These are phyloP conservation scores for Yponomeuta evonymella DNA, from an alignment of 2,888 invertebrate genomes.

Conservation along the genomic window DNA sequence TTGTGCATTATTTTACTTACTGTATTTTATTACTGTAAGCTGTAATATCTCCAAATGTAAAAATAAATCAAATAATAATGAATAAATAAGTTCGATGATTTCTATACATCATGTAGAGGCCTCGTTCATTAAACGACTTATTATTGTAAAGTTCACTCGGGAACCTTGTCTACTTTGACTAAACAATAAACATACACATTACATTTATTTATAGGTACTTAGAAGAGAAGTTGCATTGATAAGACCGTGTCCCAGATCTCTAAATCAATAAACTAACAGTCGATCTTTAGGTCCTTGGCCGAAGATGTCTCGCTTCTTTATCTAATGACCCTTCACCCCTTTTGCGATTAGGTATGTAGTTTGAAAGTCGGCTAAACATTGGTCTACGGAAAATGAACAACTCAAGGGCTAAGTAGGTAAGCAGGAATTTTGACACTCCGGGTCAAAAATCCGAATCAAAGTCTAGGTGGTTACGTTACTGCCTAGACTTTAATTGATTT, in stretches of 20 bases:
- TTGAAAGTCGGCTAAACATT: neutral
- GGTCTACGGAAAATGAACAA: too few species aligned
- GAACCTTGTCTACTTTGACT: neutral
- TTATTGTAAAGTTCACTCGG: neutral
- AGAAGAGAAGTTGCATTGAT: neutral
- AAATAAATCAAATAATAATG: too few species aligned
- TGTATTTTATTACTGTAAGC: too few species aligned
- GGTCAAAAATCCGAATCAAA: too few species aligned
- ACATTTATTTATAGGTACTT: too few species aligned
- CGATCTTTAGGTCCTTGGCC: neutral
- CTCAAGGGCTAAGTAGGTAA: too few species aligned
- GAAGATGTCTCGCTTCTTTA: neutral
- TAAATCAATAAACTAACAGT: neutral
- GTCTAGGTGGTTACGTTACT: too few species aligned
- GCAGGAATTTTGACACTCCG: too few species aligned
- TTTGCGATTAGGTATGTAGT: neutral
- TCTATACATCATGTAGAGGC: too few species aligned
- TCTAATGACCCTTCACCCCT: neutral
- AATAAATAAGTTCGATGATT: neutral
- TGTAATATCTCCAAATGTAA: too few species aligned
- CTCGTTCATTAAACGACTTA: neutral
- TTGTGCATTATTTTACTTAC: too few species aligned
- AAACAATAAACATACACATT: neutral
- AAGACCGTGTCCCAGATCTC: neutral
- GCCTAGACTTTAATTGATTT: too few species aligned